Percentiles rank a stretch among this genome's conserved stretches.
These are phyloP conservation scores for Microcebus ravelobensis DNA, from an alignment of 2,113 vertebrate genomes.

Conservation along the genomic window DNA sequence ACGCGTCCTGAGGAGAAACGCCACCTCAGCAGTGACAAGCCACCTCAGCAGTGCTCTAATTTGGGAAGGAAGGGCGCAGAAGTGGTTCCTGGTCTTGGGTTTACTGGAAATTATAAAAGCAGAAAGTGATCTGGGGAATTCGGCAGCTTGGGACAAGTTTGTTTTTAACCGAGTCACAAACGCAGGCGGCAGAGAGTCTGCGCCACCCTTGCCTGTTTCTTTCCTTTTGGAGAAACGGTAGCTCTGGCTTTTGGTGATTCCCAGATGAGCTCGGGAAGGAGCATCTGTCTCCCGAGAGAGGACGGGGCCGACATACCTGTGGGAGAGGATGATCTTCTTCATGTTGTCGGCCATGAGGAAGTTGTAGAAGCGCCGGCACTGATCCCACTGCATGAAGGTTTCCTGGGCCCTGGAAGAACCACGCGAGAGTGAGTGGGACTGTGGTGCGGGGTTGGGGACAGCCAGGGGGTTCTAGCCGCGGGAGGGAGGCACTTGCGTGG, in stretches of 20 bases:
- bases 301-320: conserved; percentile 88
- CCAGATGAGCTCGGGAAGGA: background rate
- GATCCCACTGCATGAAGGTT: conserved; percentile 99
- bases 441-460: rapidly evolving
- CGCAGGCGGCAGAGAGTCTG: background rate
- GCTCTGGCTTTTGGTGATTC: background rate
- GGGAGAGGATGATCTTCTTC: conserved; percentile 99
- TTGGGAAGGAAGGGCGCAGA: background rate
- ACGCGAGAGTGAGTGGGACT: background rate
- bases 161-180: background rate
- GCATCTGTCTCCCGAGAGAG: rapidly evolving
- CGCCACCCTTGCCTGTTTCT: background rate
- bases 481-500: rapidly evolving
- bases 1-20: background rate
- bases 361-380: conserved; percentile 98
- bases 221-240: background rate
- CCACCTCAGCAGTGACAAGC: background rate
- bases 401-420: conserved; percentile 92
- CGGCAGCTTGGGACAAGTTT: background rate
- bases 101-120: background rate
- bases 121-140: background rate
- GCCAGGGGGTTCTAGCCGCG: background rate
- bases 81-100: background rate
- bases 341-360: conserved; percentile 99
- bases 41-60: background rate